Base-by-base conservation (phyloP, 92 coral and sea anemone genomes). In the Blastomussa wellsi region DNA sequence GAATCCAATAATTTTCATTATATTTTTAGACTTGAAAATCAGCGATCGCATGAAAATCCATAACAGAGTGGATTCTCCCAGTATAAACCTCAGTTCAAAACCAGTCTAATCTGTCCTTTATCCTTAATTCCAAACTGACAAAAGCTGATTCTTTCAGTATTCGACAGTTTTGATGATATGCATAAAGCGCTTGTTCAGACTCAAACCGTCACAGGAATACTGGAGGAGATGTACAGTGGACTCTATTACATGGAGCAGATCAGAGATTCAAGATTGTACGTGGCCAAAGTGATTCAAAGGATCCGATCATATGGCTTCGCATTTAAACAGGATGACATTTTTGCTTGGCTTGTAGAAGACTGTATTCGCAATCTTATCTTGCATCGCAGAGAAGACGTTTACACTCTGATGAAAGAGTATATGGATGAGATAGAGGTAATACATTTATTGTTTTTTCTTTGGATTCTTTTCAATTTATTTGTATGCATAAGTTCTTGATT, bases 101-200 rank as follows among this genome's bases (percentile, higher is more conserved):
- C n/a, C n/a, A n/a, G n/a, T n/a, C n/a, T n/a, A n/a, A n/a, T n/a
- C n/a, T n/a, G n/a, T n/a, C n/a, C n/a, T n/a, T n/a, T 44, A 44
- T 4, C 10, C 11, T 55, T 55, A 55, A 59, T 59, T 12, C 33
- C n/a, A 62, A 62, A 26, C 14, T 62, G 17, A 26, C n/a, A 28
- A 62, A 62, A 26, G 32, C 11, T 62, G 35, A 26, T 9, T 28
- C 28, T 62, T 62, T 29, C 67, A 77, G 80, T 10, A 0, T 77
- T 77, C 65, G 80, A 77, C 32, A 77, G 26, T 53, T 77, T 77
- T 77, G 47, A 55, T 22, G 80, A 49, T 19, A 77, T 77, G 80
- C 67, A 52, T 8, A 52, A 55, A 14, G 62, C 80, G 22, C 80
- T 77, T 52, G 64, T 76, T 4, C 39, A 48, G 38, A 55, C 29